phyloP scores from a whole-genome alignment of 64 coral and sea anemone genomes.

The Anthopleura sola region DNA sequence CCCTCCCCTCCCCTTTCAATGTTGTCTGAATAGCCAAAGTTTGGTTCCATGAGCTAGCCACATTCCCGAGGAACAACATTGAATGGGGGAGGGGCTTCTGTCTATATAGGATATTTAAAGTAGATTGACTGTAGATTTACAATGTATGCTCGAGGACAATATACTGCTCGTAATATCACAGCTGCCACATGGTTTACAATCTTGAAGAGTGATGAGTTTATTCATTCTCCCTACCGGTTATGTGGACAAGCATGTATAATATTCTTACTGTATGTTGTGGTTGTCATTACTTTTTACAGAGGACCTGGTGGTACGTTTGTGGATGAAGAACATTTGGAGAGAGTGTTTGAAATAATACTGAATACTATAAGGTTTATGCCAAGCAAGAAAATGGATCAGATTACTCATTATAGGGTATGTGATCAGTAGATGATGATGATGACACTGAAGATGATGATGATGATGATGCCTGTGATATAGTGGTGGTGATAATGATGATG shows the following conservation, averaged over 20 bases:
- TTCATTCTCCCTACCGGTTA: too few relatives aligned
- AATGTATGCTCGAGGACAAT: too few relatives aligned
- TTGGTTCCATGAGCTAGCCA: too few relatives aligned
- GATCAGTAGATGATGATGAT: neutral
- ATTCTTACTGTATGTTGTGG: neutral
- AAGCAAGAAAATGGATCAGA: neutral
- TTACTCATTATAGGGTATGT: slow-evolving; percentile 15
- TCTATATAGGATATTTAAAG: too few relatives aligned
- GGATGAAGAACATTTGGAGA: neutral
- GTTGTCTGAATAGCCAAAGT: too few relatives aligned
- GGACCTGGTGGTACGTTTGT: neutral
- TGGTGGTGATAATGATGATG: neutral
- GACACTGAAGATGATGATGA: neutral
- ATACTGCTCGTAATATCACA: too few relatives aligned
- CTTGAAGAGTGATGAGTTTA: too few relatives aligned
- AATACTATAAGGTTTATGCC: slow-evolving; percentile 4
- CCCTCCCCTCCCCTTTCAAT: too few relatives aligned
- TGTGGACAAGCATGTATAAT: neutral
- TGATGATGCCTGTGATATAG: neutral
- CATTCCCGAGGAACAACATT: too few relatives aligned
- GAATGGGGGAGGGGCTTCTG: too few relatives aligned
- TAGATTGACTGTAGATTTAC: too few relatives aligned
- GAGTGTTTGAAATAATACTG: slow-evolving; percentile 6
- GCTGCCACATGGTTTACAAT: too few relatives aligned
- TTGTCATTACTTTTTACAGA: neutral